These are phyloP conservation scores for Schizotus pectinicornis DNA, from an alignment of 2,888 invertebrate species.

Conservation along the genomic window DNA sequence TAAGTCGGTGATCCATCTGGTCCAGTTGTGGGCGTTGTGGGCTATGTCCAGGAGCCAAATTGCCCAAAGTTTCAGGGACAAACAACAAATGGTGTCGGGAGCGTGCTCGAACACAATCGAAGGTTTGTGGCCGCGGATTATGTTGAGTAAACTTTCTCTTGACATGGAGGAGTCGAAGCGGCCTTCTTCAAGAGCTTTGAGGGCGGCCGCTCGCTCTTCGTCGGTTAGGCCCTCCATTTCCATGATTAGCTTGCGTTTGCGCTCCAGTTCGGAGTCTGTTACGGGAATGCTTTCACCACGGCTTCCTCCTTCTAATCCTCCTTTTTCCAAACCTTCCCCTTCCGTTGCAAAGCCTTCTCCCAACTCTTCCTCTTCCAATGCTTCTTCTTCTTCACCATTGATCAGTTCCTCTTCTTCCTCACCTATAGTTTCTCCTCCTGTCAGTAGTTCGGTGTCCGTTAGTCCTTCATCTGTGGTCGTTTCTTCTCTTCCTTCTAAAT, in stretches of 20 bases:
- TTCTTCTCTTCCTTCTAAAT: not conserved
- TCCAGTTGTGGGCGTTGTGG: conserved; percentile 54
- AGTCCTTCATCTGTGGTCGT: not conserved
- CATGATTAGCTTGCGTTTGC: conserved; percentile 2
- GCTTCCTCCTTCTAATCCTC: conserved; percentile 9
- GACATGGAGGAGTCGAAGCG: conserved; percentile 6
- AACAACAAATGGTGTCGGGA: conserved; percentile 51
- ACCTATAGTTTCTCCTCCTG: no score
- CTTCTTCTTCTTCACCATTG: no score
- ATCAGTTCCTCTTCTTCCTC: no score
- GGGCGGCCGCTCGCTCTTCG: conserved; percentile 10
- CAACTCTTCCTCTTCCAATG: not conserved
- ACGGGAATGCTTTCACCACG: conserved; percentile 3
- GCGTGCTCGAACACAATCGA: conserved; percentile 46
- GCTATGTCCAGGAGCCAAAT: conserved; percentile 53
- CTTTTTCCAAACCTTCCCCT: conserved; percentile 8
- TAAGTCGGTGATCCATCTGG: conserved; percentile 49
- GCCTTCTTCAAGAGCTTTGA: not conserved
- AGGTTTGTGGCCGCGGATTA: conserved; percentile 48
- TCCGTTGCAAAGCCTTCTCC: not conserved
- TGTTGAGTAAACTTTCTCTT: conserved; percentile 1
- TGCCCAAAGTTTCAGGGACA: conserved; percentile 54
- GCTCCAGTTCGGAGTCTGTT: conserved; percentile 9
- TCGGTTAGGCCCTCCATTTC: conserved; percentile 7
- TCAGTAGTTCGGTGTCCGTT: no score